Base-by-base conservation (phyloP, 1,140 invertebrate genomes). In the Lepeophtheirus salmonis region DNA sequence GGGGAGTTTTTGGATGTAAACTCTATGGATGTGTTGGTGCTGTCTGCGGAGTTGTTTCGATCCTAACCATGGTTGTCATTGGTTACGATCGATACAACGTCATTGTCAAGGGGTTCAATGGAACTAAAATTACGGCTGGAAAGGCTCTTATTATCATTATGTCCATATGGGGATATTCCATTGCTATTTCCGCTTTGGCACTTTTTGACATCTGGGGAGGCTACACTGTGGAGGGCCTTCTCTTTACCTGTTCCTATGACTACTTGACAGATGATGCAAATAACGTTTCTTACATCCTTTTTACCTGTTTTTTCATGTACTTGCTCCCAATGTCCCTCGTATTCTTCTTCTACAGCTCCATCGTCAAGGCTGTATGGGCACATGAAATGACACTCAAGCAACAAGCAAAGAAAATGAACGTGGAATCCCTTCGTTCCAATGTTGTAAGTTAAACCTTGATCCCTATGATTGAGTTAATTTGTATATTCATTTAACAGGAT, bases 1-100 rank as follows among this genome's bases (percentile, higher is more conserved):
- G 64, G 77, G 79, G 83, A 56, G 80, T 83, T 26, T 72, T 85
- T 58, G 82, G 84, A 70, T 90, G 86, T 69, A 81, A 88, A 68
- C 66, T 89, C 0, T 87, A 88, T 66, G 85, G 52, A 10, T 17
- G 62, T 59, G 1, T 50, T 65, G 66, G 67, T 17, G 64, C 66
- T 20, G 48, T 70, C 10, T 66, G 64, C 24, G 68, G 68, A 6
- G 65, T 66, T 54, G 64, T 62, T 57, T 66, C 66, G 49, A 67
- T 70, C 59, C 62, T 57, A 25, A 66, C 66, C 2, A 62, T 70
- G 14, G 63, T 65, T 17, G 63, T 68, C 57, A 68, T 70, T 60
- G 65, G 66, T 21, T 67, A 60, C 51, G 68, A 70, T 58, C 64
- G 68, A 26, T 69, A 68, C 66, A 68, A 68, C 52, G 67, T 68